Base-by-base conservation (phyloP, 2,113 vertebrate species). In the Planiliza haematocheilus region DNA sequence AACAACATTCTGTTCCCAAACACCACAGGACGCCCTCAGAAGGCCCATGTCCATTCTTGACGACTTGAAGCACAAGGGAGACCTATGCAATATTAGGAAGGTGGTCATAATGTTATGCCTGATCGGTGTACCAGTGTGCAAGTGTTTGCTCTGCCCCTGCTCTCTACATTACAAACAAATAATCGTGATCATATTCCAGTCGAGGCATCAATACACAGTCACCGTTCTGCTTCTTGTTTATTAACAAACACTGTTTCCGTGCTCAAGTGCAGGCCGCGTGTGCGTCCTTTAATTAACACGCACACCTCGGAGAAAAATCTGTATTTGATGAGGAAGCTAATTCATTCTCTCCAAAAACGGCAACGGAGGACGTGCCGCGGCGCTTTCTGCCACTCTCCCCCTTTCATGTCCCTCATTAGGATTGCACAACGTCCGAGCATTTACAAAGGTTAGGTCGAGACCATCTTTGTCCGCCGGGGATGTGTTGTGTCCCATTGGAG, bases 401-500 rank as follows among this genome's bases (percentile, higher is more conserved):
- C 66, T 77, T 43, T 56, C 58, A 42, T 38, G 50, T 17, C 62
- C 55, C 58, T 83, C 55, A 68, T 88, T 74, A 77, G 62, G 14
- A 38, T 66, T 41, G 71, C 21, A 57, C 56, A 74, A 70, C 70
- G 45, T 81, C 56, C 66, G 68, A 77, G 62, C 75, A 82, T 82
- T 72, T 74, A 73, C 53, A 0, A 71, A 79, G 86, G 77, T 79
- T 63, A 41, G 65, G 78, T 83, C 58, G 52, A 83, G 71, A 83
- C 57, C 68, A n/a, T 60, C 68, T 83, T 72, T 75, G 65, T 80
- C 73, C 67, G 51, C 24, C 20, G 30, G 74, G 82, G 79, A 69
- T 74, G 73, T 79, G 83, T 76, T 77, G 74, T 65, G 52, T 88
- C 82, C 69, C 71, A 1, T 56, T 65, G 70, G 82, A 68, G 70